Evolutionary conservation across 2,113 vertebrate genomes (phyloP).

Genomic region (Nibea albiflora): DNA sequence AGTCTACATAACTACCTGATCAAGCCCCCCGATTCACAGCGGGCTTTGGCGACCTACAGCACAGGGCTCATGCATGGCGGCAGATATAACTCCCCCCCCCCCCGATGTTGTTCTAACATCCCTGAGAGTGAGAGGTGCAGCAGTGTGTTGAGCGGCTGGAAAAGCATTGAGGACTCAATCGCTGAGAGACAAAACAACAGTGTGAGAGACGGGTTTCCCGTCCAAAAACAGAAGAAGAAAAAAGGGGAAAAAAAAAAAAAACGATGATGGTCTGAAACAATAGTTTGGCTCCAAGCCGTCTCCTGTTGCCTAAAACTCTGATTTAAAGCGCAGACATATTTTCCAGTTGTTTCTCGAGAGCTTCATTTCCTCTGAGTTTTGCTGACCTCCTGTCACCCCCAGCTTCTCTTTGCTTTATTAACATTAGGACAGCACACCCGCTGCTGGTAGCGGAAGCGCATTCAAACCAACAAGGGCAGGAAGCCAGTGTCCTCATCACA

Average conservation of each 20-base stretch:
- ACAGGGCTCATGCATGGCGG: constrained; percentile 50
- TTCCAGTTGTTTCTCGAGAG: constrained; percentile 55
- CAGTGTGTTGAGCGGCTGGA: constrained; percentile 36
- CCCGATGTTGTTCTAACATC: constrained; percentile 61
- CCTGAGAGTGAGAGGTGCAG: constrained; percentile 46
- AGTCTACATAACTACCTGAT: constrained; percentile 67
- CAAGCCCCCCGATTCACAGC: constrained; percentile 54
- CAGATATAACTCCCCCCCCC: constrained; percentile 39
- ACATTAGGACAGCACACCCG: constrained; percentile 26
- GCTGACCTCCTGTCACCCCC: constrained; percentile 52
- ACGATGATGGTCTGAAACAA: constrained; percentile 31
- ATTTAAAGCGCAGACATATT: constrained; percentile 41
- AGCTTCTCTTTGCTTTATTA: constrained; percentile 35
- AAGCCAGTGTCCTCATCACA: constrained; percentile 62
- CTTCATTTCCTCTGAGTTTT: constrained; percentile 55
- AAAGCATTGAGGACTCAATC: constrained; percentile 10
- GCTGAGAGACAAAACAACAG: constrained; percentile 24
- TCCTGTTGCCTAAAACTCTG: constrained; percentile 25
- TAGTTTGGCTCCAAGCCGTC: constrained; percentile 22
- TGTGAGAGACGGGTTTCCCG: background rate
- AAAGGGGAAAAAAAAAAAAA: background rate
- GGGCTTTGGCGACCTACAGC: constrained; percentile 66
- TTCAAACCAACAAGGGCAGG: constrained; percentile 56
- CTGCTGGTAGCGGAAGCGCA: constrained; percentile 39
- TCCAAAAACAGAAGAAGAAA: constrained; percentile 6